Conservation (phyloP, 2,797 vertebrate species). For the Eulemur coronatus region DNA sequence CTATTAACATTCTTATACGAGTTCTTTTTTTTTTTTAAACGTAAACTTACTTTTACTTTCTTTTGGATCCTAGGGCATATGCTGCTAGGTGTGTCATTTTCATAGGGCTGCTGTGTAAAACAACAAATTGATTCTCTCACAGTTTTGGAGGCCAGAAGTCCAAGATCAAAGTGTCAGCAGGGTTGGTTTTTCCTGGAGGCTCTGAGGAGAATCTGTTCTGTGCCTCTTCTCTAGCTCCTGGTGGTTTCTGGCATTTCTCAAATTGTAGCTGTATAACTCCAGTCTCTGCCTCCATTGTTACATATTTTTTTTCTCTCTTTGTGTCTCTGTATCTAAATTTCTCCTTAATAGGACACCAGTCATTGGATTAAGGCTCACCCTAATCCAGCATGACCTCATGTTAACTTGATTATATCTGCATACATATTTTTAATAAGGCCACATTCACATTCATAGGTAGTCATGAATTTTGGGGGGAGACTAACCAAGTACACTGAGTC, state of each 20-base stretch:
- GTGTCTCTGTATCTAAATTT: neutral
- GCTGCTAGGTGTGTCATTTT: neutral
- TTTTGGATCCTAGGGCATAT: neutral
- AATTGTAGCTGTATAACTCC: neutral
- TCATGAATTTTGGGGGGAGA: neutral
- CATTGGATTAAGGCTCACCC: neutral
- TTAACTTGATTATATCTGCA: neutral
- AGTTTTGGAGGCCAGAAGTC: neutral
- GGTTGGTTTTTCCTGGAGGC: neutral
- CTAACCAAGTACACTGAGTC: neutral
- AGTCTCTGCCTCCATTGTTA: neutral
- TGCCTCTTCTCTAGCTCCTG: neutral
- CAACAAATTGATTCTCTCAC: neutral
- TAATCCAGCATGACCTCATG: neutral
- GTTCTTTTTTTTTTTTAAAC: neutral
- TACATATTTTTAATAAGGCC: neutral
- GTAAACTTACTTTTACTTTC: neutral
- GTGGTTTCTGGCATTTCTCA: neutral
- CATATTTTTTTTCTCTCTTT: neutral
- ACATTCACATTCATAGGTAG: neutral
- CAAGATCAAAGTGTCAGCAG: neutral
- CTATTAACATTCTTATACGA: neutral
- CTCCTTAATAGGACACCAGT: neutral
- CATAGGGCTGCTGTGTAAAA: neutral
- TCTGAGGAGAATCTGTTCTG: neutral